Base-by-base conservation (phyloP, 2,888 invertebrate genomes). In the Alloplasta piceator region DNA sequence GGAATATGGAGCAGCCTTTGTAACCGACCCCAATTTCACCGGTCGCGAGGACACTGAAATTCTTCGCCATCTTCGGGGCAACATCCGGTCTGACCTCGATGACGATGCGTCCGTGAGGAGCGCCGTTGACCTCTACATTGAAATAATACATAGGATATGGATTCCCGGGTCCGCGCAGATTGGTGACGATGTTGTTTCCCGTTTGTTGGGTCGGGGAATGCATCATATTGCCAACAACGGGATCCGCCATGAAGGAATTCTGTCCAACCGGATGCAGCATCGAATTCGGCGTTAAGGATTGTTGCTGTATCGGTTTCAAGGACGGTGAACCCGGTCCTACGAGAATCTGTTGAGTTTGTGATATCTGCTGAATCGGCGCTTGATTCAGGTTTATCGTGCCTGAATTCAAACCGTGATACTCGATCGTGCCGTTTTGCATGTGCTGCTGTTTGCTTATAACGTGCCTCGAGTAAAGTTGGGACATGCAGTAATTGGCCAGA, bases 41-140 rank as follows among this genome's bases (percentile, higher is more conserved):
- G 7, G 95, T 95, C 16, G 95, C 94, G 60, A 96, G 92, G 26
- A 95, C 94, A 70, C 95, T 94, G 90, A 97, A 97, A 92, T 96
- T 96, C 90, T 96, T 95, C 41, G 96, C 95, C 96, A 97, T 96
- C 90, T 95, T 95, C 14, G 96, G 97, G 14, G 97, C 96, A 41
- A 95, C 95, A 92, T 96, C 96, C 56, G 95, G 95, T 76, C 96
- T 94, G 41, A 96, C 96, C 91, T 96, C 96, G 84, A 97, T 95
- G 55, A 97, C 94, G 80, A 97, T 94, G 41, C 96, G 94, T 0
- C 96, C 96, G 85, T 94, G 93, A 0, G 95, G 94, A 36, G 94
- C 92, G 6, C 96, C 95, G 91, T 96, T 95, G 72, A 96, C 95
- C 89, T 96, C 96, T 86, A 96, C 94, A 90, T 96, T 96, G 91